Conservation (phyloP, 2,797 vertebrate species). For the Ibycter americanus region DNA sequence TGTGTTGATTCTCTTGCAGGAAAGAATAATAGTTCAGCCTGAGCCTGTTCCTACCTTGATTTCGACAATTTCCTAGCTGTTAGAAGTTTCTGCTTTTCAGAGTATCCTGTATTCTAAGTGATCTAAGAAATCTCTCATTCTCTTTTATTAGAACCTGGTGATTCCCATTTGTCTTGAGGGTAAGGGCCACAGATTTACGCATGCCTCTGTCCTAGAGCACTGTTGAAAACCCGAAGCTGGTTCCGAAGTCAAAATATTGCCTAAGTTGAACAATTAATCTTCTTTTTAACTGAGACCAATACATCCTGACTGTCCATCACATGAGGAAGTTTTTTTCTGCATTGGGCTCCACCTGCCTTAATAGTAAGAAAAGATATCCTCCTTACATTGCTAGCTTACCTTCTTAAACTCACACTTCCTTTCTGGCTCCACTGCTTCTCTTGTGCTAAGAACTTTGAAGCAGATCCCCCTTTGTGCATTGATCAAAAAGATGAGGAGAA, state of each 20-base stretch:
- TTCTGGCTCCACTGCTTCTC: neutral
- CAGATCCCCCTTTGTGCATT: neutral
- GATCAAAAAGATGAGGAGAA: neutral
- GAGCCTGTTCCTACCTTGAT: neutral
- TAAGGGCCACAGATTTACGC: neutral
- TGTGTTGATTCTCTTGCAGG: neutral
- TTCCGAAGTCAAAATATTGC: neutral
- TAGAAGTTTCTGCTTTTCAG: neutral
- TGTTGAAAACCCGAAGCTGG: neutral
- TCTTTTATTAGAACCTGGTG: neutral
- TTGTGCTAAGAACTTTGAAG: neutral
- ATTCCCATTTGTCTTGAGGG: neutral
- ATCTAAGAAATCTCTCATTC: neutral
- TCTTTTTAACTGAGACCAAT: neutral
- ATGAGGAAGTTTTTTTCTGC: neutral
- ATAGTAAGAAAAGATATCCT: neutral
- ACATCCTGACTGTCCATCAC: neutral
- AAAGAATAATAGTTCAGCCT: neutral
- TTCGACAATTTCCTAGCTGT: neutral
- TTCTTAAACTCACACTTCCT: neutral
- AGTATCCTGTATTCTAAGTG: neutral
- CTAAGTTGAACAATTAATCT: neutral
- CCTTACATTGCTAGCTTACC: neutral
- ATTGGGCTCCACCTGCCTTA: neutral
- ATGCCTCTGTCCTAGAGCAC: neutral